These are phyloP conservation scores for Papilio demoleus DNA, from an alignment of 2,888 invertebrate species.

Conservation along the genomic window DNA sequence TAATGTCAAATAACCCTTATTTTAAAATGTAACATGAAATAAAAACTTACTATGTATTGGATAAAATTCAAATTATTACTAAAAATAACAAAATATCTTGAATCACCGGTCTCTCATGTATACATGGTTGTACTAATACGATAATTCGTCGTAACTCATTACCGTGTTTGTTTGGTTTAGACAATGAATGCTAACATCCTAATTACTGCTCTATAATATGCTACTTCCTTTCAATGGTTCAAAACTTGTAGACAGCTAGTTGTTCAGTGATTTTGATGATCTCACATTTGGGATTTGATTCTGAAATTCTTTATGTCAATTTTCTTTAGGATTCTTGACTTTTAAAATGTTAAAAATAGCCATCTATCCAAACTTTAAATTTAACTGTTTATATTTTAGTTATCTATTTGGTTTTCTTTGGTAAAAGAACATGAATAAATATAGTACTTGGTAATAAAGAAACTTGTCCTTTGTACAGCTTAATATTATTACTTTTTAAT, in stretches of 20 bases:
- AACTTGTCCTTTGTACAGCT: background rate
- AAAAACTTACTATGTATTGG: no score
- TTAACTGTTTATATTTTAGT: no score
- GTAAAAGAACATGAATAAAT: no score
- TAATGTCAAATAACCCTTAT: no score
- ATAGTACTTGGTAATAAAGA: background rate
- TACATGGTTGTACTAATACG: conserved; percentile 1
- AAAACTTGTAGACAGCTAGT: background rate
- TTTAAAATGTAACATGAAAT: no score
- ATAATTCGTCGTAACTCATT: conserved; percentile 11
- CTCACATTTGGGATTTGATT: background rate
- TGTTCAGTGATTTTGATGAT: background rate
- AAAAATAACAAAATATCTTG: background rate
- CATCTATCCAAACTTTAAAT: no score
- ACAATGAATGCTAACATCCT: conserved; percentile 28
- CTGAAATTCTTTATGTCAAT: background rate
- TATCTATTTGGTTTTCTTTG: no score
- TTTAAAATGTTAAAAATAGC: background rate
- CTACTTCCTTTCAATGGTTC: background rate
- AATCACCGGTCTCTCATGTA: background rate
- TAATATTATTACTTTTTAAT: background rate
- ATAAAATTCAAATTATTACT: no score
- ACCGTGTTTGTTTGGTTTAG: conserved; percentile 15
- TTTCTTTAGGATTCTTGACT: background rate
- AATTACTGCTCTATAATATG: background rate